phyloP scores from a whole-genome alignment of 2,113 vertebrate genomes.

The Platysternon megacephalum region DNA sequence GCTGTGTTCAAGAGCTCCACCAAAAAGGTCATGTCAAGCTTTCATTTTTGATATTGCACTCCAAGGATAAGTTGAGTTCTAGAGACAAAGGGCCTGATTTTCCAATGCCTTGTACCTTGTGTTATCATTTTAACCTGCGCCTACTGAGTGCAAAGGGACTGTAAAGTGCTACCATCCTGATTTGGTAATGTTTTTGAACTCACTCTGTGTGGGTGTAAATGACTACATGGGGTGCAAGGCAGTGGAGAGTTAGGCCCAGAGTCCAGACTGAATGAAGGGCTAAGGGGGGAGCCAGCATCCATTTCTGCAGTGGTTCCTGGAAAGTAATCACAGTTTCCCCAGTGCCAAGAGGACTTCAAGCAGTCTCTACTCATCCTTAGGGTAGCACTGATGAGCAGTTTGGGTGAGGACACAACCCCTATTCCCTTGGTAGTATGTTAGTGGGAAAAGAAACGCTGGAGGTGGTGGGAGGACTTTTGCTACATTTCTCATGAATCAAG shows the following conservation, averaged over 20 bases:
- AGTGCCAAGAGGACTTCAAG: neutral
- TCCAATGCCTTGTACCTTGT: conserved; percentile 34
- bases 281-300: neutral
- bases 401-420: neutral
- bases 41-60: neutral
- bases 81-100: neutral
- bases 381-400: neutral
- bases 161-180: conserved; percentile 18
- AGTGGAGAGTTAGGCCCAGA: neutral
- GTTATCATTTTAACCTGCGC: conserved; percentile 18
- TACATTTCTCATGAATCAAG: neutral
- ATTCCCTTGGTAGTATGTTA: neutral
- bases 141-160: conserved; percentile 13
- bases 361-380: fast-evolving
- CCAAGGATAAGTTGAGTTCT: conserved; percentile 26
- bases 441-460: neutral
- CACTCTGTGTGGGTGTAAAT: neutral
- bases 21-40: neutral
- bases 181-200: conserved; percentile 25
- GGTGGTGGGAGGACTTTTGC: neutral
- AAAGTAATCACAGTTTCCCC: neutral
- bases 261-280: neutral
- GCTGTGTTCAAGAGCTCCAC: neutral
- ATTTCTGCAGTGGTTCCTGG: neutral
- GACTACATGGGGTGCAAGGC: neutral